A percentile compares a stretch with the other conserved stretches of the same genome.
phyloP scores from a whole-genome alignment of 2,113 vertebrate species.

The Micronycteris hirsuta region DNA sequence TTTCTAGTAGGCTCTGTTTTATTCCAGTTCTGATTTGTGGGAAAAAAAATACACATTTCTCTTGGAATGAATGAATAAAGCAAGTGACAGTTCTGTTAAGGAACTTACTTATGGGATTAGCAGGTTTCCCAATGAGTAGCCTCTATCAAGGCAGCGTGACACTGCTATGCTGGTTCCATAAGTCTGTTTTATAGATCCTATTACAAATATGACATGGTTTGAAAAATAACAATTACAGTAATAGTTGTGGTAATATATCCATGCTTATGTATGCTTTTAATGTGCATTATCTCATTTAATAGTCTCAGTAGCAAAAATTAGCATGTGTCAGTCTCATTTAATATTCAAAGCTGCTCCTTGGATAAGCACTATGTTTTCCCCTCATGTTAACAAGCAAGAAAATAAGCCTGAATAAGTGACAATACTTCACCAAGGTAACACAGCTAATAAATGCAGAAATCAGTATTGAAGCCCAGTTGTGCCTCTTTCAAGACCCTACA shows the following conservation, averaged over 20 bases:
- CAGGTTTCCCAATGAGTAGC: not conserved
- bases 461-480: not conserved
- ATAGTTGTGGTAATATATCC: not conserved
- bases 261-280: not conserved
- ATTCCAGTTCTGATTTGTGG: not conserved
- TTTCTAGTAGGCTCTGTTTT: not conserved
- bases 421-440: not conserved
- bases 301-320: not conserved
- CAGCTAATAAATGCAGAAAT: not conserved
- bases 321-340: not conserved
- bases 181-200: not conserved
- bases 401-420: not conserved
- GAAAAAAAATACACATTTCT: not conserved
- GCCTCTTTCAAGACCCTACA: not conserved
- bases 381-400: constrained; percentile 17
- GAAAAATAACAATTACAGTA: not conserved
- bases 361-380: not conserved
- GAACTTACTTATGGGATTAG: not conserved
- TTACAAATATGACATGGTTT: not conserved
- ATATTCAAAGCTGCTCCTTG: not conserved
- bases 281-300: not conserved
- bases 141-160: not conserved
- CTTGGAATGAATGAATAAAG: not conserved
- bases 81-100: not conserved
- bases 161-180: not conserved